Evolutionary conservation across 2,888 invertebrate species (phyloP).

Genomic region (Monochamus alternatus): DNA sequence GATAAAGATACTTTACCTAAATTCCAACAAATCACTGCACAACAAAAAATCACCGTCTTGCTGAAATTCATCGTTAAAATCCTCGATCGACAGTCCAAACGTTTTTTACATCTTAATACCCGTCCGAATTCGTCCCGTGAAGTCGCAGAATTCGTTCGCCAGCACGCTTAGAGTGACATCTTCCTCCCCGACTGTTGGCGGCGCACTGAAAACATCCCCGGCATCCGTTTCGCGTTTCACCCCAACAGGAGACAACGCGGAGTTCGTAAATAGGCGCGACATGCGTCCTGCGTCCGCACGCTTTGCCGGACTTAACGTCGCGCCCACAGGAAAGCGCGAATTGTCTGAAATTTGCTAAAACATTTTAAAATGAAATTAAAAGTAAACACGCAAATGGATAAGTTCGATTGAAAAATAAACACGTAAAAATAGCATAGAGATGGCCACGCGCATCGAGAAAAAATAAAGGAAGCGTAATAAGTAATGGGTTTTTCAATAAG

Average conservation of each 20-base stretch:
- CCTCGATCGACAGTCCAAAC: conserved; percentile 1
- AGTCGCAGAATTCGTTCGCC: neutral
- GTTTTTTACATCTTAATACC: neutral
- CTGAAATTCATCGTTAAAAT: neutral
- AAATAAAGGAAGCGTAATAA: no score
- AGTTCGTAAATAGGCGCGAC: neutral
- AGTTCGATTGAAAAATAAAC: no score
- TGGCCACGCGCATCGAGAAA: no score
- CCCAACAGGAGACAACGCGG: neutral
- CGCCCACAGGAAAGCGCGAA: neutral
- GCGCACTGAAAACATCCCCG: conserved; percentile 1
- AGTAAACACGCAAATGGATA: no score
- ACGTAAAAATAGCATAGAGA: no score
- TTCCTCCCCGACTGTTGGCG: neutral
- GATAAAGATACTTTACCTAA: conserved; percentile 8
- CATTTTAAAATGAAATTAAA: no score
- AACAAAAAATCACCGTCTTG: conserved; percentile 7
- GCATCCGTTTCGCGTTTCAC: neutral
- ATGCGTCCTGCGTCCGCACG: conserved; percentile 22
- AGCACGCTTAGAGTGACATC: neutral
- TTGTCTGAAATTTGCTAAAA: neutral
- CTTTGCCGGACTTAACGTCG: neutral
- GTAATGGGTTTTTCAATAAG: no score
- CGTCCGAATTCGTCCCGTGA: neutral
- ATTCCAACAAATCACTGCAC: conserved; percentile 7